A percentile compares a stretch with the other conserved stretches of the same genome.
phyloP scores from a whole-genome alignment of 2,888 invertebrate species.

The Sicus ferrugineus region DNA sequence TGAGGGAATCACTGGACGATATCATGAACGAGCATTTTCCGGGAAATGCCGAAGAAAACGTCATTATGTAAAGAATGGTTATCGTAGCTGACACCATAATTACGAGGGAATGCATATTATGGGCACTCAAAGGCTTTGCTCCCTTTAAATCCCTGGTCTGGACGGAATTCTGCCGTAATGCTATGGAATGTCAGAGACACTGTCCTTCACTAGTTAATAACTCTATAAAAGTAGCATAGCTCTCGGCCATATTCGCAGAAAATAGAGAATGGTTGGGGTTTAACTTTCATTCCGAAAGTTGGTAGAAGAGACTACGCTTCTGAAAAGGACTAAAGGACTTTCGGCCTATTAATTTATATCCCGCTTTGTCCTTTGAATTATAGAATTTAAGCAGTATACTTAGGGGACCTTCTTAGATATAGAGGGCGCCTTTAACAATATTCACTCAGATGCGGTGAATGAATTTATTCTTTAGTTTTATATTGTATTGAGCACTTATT shows the following conservation, averaged over 20 bases:
- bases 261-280: not conserved
- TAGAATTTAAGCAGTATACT: too few species aligned
- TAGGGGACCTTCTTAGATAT: too few species aligned
- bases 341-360: not conserved
- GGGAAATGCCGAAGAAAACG: not conserved
- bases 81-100: not conserved
- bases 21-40: not conserved
- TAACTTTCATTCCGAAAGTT: not conserved
- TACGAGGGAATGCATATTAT: not conserved
- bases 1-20: not conserved
- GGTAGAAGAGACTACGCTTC: not conserved
- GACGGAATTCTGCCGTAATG: conserved; percentile 1
- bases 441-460: too few species aligned
- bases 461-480: too few species aligned
- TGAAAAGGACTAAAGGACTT: too few species aligned
- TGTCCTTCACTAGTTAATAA: not conserved
- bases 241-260: not conserved
- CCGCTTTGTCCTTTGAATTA: not conserved
- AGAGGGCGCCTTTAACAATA: too few species aligned
- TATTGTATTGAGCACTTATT: too few species aligned
- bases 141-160: not conserved
- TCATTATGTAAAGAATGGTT: not conserved
- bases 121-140: not conserved
- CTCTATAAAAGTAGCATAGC: not conserved
- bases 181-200: not conserved